Conservation (phyloP, 1,140 invertebrate genomes). For the Habropoda laboriosa region DNA sequence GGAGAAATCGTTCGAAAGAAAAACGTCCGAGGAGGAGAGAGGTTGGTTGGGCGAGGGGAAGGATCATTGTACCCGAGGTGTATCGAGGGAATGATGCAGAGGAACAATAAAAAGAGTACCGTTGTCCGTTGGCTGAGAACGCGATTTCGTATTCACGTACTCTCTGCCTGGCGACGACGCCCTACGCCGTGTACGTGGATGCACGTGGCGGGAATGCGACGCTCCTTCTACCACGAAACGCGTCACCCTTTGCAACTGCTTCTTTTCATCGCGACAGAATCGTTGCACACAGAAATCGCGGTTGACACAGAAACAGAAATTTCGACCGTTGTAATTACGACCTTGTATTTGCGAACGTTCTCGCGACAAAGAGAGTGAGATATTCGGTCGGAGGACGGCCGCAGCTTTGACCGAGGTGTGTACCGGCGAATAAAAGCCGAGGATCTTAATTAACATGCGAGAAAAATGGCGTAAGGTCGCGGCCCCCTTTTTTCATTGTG, state of each 20-base stretch:
- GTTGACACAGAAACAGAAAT: too few species aligned
- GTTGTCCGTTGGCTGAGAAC: conserved; percentile 51
- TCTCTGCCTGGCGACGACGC: background rate
- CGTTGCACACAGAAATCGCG: too few species aligned
- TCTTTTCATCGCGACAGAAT: background rate
- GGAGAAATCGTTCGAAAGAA: background rate
- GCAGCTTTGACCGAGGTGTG: too few species aligned
- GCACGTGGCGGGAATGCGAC: conserved; percentile 56
- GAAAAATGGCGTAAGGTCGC: conserved; percentile 10
- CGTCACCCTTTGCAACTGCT: too few species aligned
- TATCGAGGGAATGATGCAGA: background rate
- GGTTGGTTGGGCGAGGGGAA: background rate
- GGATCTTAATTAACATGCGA: conserved; percentile 36
- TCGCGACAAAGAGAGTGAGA: background rate
- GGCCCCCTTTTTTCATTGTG: background rate
- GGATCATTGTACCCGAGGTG: conserved; percentile 10
- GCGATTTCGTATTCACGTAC: conserved; percentile 57
- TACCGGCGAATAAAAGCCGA: background rate
- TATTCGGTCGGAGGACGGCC: background rate
- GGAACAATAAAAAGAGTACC: conserved; percentile 49
- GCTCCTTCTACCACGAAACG: background rate
- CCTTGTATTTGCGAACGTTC: too few species aligned
- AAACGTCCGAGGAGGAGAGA: background rate
- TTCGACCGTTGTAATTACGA: too few species aligned
- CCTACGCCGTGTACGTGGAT: conserved; percentile 1